These are phyloP conservation scores for Bothrops jararaca DNA, from an alignment of 2,113 vertebrate genomes.

Conservation along the genomic window DNA sequence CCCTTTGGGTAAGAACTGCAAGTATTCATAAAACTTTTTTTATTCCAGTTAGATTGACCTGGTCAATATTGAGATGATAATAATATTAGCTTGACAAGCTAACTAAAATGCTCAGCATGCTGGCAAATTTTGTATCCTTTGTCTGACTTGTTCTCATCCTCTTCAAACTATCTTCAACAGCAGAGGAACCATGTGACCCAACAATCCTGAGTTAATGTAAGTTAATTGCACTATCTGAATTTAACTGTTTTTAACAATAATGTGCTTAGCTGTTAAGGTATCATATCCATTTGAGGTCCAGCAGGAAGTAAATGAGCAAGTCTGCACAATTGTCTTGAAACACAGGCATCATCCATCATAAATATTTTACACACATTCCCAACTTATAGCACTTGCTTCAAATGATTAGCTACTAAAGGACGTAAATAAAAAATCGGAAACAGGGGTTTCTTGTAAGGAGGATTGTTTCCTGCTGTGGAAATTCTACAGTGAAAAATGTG, in stretches of 20 bases:
- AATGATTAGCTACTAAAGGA: conserved; percentile 65
- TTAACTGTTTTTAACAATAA: conserved; percentile 52
- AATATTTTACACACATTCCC: conserved; percentile 59
- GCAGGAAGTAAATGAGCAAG: conserved; percentile 59
- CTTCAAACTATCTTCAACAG: neutral
- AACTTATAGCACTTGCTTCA: conserved; percentile 66
- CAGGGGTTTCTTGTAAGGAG: conserved; percentile 54
- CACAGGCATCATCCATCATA: conserved; percentile 55
- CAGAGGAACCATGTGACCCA: conserved; percentile 40
- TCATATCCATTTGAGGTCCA: conserved; percentile 57
- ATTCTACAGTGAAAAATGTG: conserved; percentile 56
- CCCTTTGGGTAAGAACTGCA: neutral
- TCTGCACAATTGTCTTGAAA: conserved; percentile 63
- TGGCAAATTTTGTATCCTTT: neutral
- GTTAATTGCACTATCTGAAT: conserved; percentile 42
- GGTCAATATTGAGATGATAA: neutral
- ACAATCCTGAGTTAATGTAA: conserved; percentile 43
- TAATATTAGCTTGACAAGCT: neutral
- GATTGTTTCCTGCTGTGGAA: conserved; percentile 65
- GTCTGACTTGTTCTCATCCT: neutral
- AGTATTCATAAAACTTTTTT: neutral
- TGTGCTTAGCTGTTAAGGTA: conserved; percentile 49
- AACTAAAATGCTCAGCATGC: neutral
- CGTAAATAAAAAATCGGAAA: conserved; percentile 52
- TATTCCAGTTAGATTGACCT: neutral